phyloP scores from a whole-genome alignment of 2,797 vertebrate species.

The Typhlichthys eigenmanni region DNA sequence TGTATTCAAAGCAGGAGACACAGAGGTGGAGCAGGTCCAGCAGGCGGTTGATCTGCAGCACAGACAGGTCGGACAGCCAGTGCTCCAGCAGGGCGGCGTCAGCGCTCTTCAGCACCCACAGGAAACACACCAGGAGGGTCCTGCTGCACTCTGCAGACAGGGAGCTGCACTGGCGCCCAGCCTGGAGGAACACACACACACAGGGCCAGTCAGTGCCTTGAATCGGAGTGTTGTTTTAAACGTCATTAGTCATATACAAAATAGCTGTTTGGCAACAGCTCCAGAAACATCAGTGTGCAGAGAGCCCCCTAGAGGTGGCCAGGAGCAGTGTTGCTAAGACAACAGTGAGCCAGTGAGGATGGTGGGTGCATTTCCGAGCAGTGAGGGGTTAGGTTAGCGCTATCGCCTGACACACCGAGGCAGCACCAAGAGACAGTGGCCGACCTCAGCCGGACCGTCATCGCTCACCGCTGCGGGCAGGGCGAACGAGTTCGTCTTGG shows the following conservation, averaged over 20 bases:
- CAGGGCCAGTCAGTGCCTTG: constrained; percentile 13
- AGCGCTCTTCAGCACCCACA: constrained; percentile 93
- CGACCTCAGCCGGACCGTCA: constrained; percentile 45
- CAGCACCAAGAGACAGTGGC: not conserved
- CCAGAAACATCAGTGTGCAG: constrained; percentile 15
- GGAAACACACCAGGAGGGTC: constrained; percentile 85
- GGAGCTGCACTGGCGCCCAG: constrained; percentile 76
- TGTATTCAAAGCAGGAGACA: constrained; percentile 87
- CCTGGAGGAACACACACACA: constrained; percentile 63
- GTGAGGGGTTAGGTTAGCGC: constrained; percentile 15
- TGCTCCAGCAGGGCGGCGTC: constrained; percentile 83
- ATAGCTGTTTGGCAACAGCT: constrained; percentile 25
- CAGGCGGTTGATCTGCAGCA: constrained; percentile 86
- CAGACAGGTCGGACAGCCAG: constrained; percentile 87
- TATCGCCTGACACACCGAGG: not conserved
- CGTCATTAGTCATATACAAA: constrained; percentile 22
- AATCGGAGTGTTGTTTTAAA: constrained; percentile 11
- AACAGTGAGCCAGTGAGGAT: not conserved
- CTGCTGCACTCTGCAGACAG: constrained; percentile 88
- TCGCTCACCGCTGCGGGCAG: constrained; percentile 83
- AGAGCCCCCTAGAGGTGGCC: constrained; percentile 53
- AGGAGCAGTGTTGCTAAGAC: constrained; percentile 21
- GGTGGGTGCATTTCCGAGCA: not conserved
- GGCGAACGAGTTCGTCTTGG: constrained; percentile 78
- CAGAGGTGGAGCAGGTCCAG: constrained; percentile 88